Evolutionary conservation across 2,888 invertebrate species (phyloP), one percentile per base, ranked within the genome.

Genomic region (Prenolepis imparis): DNA sequence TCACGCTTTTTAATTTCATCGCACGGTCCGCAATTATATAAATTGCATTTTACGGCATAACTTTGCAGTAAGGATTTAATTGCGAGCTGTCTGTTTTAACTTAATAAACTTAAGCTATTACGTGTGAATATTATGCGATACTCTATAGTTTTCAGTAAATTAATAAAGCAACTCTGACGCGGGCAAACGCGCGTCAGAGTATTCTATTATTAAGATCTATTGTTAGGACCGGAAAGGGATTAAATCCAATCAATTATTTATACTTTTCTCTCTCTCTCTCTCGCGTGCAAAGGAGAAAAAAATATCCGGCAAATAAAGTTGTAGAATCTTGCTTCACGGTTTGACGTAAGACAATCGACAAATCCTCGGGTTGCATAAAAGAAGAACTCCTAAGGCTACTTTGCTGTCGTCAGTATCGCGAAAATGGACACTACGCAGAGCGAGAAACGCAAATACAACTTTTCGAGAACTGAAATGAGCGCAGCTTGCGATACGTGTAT

Each of bases 301-400:
- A n/a, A 21, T 68, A 55, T 3, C 24, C 36, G 48, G 18, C 15
- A 21, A 67, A 18, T 55, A 8, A 39, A 74, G 28, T 66, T 77
- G 55, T 36, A 67, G 67, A 55, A 21, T 55, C 28, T 41, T 39
- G 67, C 2, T 75, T 52, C 52, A 75, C 15, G 21, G 52, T n/a
- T 39, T 67, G 67, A 21, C 55, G 9, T 52, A 77, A 66, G 24
- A 32, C 52, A 55, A 32, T 63, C 61, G 61, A 48, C 63, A 36
- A 74, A 77, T 67, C n/a, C 55, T 36, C 41, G 18, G 9, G 32
- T 81, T 78, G 80, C 59, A 75, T 81, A 81, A 81, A 78, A 61
- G 44, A 81, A 78, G 44, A 81, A 78, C 12, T 61, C 36, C 28
- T 80, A 80, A 80, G 80, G 21, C 78, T 81, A 81, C 59, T 1